These are phyloP conservation scores for Euspilapteryx auroguttella DNA, from an alignment of 2,888 invertebrate genomes.

Conservation along the genomic window DNA sequence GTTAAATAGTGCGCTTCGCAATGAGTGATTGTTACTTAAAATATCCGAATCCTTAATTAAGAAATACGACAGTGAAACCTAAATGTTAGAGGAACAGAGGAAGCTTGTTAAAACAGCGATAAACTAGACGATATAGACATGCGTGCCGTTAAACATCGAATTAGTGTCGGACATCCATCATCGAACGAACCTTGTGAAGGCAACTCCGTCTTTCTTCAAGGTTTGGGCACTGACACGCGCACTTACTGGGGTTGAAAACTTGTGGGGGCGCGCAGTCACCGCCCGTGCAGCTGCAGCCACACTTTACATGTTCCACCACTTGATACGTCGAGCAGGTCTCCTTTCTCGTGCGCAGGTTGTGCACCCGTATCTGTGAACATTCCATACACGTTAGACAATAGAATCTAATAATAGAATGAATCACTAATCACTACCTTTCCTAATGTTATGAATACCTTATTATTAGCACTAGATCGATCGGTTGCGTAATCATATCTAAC, in stretches of 20 bases:
- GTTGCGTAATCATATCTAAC: constrained; percentile 14
- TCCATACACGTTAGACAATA: too few relatives aligned
- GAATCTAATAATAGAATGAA: neutral
- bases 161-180: constrained; percentile 40
- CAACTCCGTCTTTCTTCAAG: constrained; percentile 35
- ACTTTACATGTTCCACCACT: constrained; percentile 36
- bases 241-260: constrained; percentile 52
- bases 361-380: constrained; percentile 34
- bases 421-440: neutral
- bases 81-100: constrained; percentile 10
- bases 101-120: constrained; percentile 32
- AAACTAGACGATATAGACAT: too few relatives aligned
- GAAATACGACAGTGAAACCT: too few relatives aligned
- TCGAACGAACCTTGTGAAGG: constrained; percentile 49
- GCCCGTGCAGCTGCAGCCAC: constrained; percentile 31
- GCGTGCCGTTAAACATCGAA: constrained; percentile 1
- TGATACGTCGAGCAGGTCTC: constrained; percentile 37
- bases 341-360: constrained; percentile 32
- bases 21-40: too few relatives aligned
- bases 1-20: too few relatives aligned
- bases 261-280: constrained; percentile 26
- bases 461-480: too few relatives aligned
- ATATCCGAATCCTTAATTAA: too few relatives aligned
- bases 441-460: constrained; percentile 2
- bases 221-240: constrained; percentile 50